Evolutionary conservation across 2,113 vertebrate genomes (phyloP), one percentile per base, ranked within the genome.

Genomic region (Crotalus viridis): DNA sequence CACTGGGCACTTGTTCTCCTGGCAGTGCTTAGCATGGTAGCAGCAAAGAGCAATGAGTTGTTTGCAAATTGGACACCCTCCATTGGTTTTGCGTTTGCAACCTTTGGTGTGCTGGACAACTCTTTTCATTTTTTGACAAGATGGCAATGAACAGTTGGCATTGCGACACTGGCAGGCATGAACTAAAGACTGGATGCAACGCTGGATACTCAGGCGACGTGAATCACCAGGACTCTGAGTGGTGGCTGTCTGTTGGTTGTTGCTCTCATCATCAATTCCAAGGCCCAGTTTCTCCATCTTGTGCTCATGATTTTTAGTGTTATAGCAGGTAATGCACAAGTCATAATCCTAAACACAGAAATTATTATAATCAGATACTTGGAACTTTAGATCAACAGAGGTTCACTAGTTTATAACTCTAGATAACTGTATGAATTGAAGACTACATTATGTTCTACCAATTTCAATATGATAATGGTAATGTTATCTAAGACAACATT

Each of bases 51-150:
- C 99, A 0, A 99, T 99, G 94, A 99, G 99, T 94, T 99, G 99
- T 97, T 99, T 99, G 98, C 99, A 99, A 94, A 99, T 99, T 90
- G 99, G 99, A 95, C 99, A 99, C 10, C 99, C 99, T 0, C 99
- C 99, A 0, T 99, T 99, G 33, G 99, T 99, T 95, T 99, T 99
- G 93, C 99, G 98, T 91, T 99, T 99, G 98, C 99, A 99, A 94
- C 99, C 98, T 97, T 98, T 99, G 90, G 99, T 99, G 97, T 99
- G 99, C 88, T 99, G 99, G 89, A 99, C 99, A 0, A 99, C 99
- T 0, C 99, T 98, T 95, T 99, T 99, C 99, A 99, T 99, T 98
- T 99, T 99, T 98, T 99, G 99, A 95, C 99, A 99, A 93, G 99
- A 99, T 0, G 99, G 99, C 97, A 99, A 97, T 0, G 98, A 99